Conservation (phyloP, 37 sponge, comb jelly and placozoan genomes). For the Cladorhizidae sp. region DNA sequence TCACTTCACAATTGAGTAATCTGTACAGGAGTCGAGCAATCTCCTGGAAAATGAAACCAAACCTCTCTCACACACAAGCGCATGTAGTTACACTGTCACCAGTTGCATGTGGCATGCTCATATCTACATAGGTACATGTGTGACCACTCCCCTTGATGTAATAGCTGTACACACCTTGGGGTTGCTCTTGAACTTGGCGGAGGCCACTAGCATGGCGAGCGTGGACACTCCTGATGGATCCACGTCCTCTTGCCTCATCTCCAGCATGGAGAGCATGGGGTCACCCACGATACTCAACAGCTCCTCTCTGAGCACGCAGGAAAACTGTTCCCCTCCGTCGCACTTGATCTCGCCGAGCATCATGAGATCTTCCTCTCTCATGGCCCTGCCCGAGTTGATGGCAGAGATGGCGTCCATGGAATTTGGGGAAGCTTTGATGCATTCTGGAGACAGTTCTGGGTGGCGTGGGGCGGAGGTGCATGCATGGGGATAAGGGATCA, state of each 20-base stretch:
- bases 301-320: conserved; percentile 27
- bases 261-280: conserved; percentile 41
- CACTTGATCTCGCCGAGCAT: conserved; percentile 29
- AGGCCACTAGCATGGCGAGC: conserved; percentile 9
- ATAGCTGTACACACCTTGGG: too few species aligned
- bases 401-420: background rate
- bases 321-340: conserved; percentile 13
- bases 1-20: conserved; percentile 43
- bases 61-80: background rate
- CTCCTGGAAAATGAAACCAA: conserved; percentile 16
- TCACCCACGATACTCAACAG: conserved; percentile 28
- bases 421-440: background rate
- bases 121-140: too few species aligned
- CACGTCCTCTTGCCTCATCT: conserved; percentile 15
- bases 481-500: background rate
- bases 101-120: background rate
- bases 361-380: conserved; percentile 45
- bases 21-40: conserved; percentile 50
- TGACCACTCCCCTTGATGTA: background rate
- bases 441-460: conserved; percentile 18
- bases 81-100: background rate
- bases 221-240: background rate
- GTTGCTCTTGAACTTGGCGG: conserved; percentile 41
- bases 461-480: background rate
- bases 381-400: background rate